Percentiles rank a stretch among this genome's conserved stretches.
Evolutionary conservation across 2,797 vertebrate genomes (phyloP).

Genomic region (Brotula barbata): DNA sequence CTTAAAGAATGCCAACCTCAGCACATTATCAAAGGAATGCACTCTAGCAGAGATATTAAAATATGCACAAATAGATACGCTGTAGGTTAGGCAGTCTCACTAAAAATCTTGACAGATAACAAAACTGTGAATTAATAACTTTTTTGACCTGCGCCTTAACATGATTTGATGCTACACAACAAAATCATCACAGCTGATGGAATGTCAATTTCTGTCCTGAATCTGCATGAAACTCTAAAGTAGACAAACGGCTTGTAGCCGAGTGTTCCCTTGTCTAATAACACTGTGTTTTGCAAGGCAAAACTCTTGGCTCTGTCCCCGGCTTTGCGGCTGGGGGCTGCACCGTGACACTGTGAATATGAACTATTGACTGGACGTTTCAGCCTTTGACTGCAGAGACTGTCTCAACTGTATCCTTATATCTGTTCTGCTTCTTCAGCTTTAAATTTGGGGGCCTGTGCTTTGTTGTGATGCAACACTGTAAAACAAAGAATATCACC

Average conservation of each 20-base stretch:
- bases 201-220: slow-evolving; percentile 20
- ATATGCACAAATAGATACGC: slow-evolving; percentile 43
- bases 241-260: slow-evolving; percentile 36
- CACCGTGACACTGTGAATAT: slow-evolving; percentile 26
- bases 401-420: slow-evolving; percentile 19
- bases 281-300: slow-evolving; percentile 36
- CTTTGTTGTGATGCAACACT: slow-evolving; percentile 2
- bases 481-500: slow-evolving; percentile 22
- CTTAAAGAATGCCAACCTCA: slow-evolving; percentile 69
- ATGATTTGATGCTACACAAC: slow-evolving; percentile 26
- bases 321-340: slow-evolving; percentile 13
- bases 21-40: slow-evolving; percentile 56
- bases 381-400: slow-evolving; percentile 6
- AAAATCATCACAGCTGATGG: slow-evolving; percentile 22
- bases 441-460: slow-evolving; percentile 10
- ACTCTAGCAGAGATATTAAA: slow-evolving; percentile 47
- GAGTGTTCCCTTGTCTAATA: slow-evolving; percentile 48
- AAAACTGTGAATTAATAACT: slow-evolving; percentile 21
- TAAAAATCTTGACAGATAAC: slow-evolving; percentile 13
- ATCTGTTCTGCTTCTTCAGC: neutral
- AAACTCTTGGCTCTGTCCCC: slow-evolving; percentile 40
- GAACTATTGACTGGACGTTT: slow-evolving; percentile 44
- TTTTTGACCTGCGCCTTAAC: slow-evolving; percentile 20
- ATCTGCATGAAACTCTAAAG: slow-evolving; percentile 19
- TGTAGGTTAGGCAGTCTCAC: slow-evolving; percentile 28